phyloP scores from a whole-genome alignment of 1,140 invertebrate genomes.

The Ylistrum balloti region DNA sequence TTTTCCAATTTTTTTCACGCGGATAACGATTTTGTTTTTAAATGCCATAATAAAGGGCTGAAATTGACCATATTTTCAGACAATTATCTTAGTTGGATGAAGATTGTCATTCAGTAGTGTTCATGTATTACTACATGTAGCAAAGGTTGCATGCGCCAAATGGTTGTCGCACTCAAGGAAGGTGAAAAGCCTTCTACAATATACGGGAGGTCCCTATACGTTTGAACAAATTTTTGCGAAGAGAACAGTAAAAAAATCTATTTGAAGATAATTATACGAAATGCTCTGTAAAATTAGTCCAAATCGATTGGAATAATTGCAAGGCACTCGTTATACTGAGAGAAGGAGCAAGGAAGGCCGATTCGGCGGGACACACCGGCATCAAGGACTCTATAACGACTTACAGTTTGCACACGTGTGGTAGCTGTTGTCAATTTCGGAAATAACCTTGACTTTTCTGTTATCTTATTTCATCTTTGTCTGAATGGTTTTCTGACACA shows the following conservation, averaged over 20 bases:
- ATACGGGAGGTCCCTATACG: background rate
- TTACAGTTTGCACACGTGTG: background rate
- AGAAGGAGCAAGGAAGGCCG: background rate
- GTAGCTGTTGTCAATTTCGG: background rate
- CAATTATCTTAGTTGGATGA: no score
- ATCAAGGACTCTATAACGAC: background rate
- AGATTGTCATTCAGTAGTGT: no score
- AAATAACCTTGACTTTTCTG: constrained; percentile 28
- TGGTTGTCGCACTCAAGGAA: no score
- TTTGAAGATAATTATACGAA: background rate
- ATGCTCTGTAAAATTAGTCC: background rate
- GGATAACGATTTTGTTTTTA: no score
- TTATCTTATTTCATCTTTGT: constrained; percentile 25
- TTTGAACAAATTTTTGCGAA: background rate
- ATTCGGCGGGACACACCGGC: background rate
- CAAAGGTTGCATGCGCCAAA: no score
- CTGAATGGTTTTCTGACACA: constrained; percentile 38
- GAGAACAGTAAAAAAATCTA: background rate
- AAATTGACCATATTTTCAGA: no score
- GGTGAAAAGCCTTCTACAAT: background rate
- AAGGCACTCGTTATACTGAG: background rate
- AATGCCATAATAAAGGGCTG: no score
- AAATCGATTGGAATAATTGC: constrained; percentile 2
- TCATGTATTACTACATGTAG: no score
- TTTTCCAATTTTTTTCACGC: no score